phyloP scores from a whole-genome alignment of 2,888 invertebrate species.

The Chrysodeixis includens region DNA sequence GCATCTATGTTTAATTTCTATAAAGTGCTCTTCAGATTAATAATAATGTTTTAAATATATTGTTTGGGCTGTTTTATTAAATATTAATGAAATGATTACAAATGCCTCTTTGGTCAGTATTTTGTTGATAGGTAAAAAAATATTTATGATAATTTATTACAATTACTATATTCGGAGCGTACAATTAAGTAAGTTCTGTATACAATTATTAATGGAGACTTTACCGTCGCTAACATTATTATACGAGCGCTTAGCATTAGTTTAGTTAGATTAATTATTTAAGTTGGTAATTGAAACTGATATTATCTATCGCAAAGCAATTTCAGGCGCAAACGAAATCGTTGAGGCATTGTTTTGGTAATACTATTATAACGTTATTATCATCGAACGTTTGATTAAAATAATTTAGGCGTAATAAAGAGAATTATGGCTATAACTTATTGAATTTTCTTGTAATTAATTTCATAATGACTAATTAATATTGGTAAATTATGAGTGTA shows the following conservation, averaged over 20 bases:
- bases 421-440: not conserved
- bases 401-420: not conserved
- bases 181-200: conserved; percentile 13
- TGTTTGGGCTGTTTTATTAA: no score
- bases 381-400: not conserved
- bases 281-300: conserved; percentile 17
- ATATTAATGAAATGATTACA: not conserved
- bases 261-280: conserved; percentile 55
- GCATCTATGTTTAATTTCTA: conserved; percentile 66
- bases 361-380: conserved; percentile 13
- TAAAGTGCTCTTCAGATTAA: not conserved
- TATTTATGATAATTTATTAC: not conserved
- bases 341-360: conserved; percentile 12
- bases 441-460: not conserved
- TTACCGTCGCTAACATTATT: conserved; percentile 29
- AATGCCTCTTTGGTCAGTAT: not conserved
- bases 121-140: not conserved
- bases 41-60: no score
- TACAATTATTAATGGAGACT: conserved; percentile 24
- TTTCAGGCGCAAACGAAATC: conserved; percentile 10
- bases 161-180: not conserved
- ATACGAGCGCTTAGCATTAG: conserved; percentile 44
- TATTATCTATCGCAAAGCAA: conserved; percentile 28
- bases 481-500: conserved; percentile 8
- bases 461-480: not conserved